Evolutionary conservation across 2,888 invertebrate genomes (phyloP), one percentile per base, ranked within the genome.

Genomic region (Agriopis marginaria): DNA sequence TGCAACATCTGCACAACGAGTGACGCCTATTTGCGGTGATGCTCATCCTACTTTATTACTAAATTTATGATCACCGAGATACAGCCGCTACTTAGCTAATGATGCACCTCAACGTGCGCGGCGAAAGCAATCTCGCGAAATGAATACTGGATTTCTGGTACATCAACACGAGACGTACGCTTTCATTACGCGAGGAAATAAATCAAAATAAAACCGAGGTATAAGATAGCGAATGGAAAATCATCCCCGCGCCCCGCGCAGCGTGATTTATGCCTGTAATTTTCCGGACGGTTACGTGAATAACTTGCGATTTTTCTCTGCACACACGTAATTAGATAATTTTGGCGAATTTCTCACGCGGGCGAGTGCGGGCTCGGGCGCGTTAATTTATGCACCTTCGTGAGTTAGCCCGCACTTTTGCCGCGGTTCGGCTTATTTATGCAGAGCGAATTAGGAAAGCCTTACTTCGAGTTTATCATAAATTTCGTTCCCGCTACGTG

Each of bases 311-410:
- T 92, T 93, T 92, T 93, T 93, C 91, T 89, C 85, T 84, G 86
- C 92, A 90, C 90, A 91, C 88, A 92, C 92, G 88, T 93, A 93
- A 93, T 93, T 93, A 93, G 90, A 92, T 90, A 91, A 92, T 93
- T 92, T 90, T 87, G 87, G 86, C 84, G 86, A 87, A 87, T 88
- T 88, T 86, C 82, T 82, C 78, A 78, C 76, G 79, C 80, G 74
- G 77, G 75, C 78, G 77, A 80, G 71, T 75, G 75, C 71, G 74
- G 62, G 9, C 60, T 32, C 50, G 23, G 58, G 65, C 53, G 54
- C 59, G 77, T 77, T 77, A 78, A 80, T 82, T 82, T 83, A 82
- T 82, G 76, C 78, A 79, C 70, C 68, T 77, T 69, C 73, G 55
- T 63, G 71, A 74, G 66, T 63, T 64, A 67, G 70, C 66, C 66